These are phyloP conservation scores for Cephus spinipes DNA, from an alignment of 2,888 invertebrate genomes.

Conservation along the genomic window DNA sequence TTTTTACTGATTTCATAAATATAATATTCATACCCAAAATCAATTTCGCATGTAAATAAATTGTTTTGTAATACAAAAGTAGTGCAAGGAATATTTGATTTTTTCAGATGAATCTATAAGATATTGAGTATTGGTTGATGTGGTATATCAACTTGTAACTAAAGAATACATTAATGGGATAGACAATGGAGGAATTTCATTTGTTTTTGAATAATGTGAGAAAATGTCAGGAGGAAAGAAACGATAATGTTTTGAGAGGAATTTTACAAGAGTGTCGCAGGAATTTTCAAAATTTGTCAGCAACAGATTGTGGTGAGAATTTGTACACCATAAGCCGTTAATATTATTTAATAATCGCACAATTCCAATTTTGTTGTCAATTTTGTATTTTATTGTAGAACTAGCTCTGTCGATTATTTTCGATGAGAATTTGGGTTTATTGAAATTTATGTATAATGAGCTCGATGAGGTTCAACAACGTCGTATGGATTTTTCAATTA, in stretches of 20 bases:
- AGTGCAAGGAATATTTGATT: not conserved
- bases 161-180: not conserved
- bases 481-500: not conserved
- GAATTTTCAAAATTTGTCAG: constrained; percentile 41
- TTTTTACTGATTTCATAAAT: not conserved
- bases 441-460: constrained; percentile 13
- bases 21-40: too few relatives aligned
- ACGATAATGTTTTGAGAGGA: constrained; percentile 24
- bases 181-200: not conserved
- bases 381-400: constrained; percentile 10
- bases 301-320: constrained; percentile 36
- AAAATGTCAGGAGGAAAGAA: constrained; percentile 19
- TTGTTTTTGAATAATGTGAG: constrained; percentile 39
- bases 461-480: not conserved
- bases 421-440: constrained; percentile 18
- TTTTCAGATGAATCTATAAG: not conserved
- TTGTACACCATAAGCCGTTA: not conserved
- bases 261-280: constrained; percentile 34
- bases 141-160: not conserved
- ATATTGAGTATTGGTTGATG: not conserved
- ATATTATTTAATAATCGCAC: not conserved
- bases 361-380: not conserved
- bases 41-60: too few relatives aligned
- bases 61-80: too few relatives aligned
- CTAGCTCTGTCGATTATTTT: constrained; percentile 27